Percentiles rank a stretch among this genome's conserved stretches.
Evolutionary conservation across 2,797 vertebrate genomes (phyloP).

Genomic region (Apodemus agrarius): DNA sequence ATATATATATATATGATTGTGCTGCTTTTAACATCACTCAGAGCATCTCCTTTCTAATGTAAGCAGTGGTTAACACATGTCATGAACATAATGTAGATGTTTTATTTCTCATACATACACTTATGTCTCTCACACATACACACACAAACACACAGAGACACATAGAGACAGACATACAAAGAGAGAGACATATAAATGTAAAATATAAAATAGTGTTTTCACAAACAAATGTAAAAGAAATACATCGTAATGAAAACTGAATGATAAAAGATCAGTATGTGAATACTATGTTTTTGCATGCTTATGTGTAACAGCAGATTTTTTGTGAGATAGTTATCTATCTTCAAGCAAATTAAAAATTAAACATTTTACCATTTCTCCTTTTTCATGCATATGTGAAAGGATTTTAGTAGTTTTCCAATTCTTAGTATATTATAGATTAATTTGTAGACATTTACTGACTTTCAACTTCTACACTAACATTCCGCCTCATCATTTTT

Average conservation of each 20-base stretch:
- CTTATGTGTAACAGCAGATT: neutral
- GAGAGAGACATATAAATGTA: neutral
- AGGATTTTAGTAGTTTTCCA: neutral
- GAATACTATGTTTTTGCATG: neutral
- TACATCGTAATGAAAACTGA: neutral
- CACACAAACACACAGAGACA: neutral
- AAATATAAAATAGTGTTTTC: neutral
- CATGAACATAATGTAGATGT: neutral
- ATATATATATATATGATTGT: no score
- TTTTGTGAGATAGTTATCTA: neutral
- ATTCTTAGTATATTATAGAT: neutral
- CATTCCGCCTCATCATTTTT: neutral
- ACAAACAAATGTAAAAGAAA: neutral
- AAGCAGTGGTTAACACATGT: neutral
- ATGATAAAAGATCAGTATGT: neutral
- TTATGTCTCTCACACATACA: neutral
- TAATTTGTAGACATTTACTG: neutral
- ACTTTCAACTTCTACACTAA: neutral
- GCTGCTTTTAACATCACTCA: neutral
- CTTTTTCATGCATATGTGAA: neutral
- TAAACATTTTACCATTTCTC: neutral
- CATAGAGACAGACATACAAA: neutral
- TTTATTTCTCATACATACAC: no score
- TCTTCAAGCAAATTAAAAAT: neutral
- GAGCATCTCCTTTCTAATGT: neutral